Base-by-base conservation (phyloP, 2,888 invertebrate genomes). In the Dynastes grantii region DNA sequence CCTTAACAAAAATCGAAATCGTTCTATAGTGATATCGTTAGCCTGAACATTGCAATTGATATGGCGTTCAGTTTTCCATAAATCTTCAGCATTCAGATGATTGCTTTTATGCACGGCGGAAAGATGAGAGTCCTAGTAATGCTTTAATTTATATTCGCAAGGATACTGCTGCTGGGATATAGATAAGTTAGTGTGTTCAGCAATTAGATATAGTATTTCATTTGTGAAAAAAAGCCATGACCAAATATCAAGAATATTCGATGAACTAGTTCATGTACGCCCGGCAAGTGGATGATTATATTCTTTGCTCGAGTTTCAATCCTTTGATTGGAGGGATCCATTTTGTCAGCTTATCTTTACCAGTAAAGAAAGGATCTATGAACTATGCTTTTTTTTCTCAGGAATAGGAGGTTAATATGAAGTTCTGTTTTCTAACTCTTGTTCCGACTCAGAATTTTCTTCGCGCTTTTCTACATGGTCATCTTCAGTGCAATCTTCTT, bases 171-270 rank as follows among this genome's bases (percentile, higher is more conserved):
- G 63, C 32, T 63, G 63, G 27, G 29, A 27, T 63, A 29, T 63
- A 58, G 55, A 37, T 58, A 37, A 58, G 63, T 40, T 16, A 40
- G 8, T 37, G 45, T 40, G 16, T 58, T 27, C 29, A 63, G 6
- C 63, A 27, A 29, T 32, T 29, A 63, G 11, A 6, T 63, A 5
- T 9, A 63, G 11, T 11, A 61, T 55, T 55, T 76, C 63, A 61
- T 76, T 40, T 22, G 64, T 58, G 55, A 76, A 76, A 63, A 76
- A 63, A 45, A 16, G 16, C 16, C 61, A 63, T 63, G 49, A 8
- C 63, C 63, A 76, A 61, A 76, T 76, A 76, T 63, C 76, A n/a
- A 76, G 29, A 61, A 61, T 55, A 61, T 55, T 76, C 6, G 13
- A 58, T 58, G 63, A 63, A 49, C 61, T 61, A 11, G 16, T 16